These are phyloP conservation scores for Camelus bactrianus DNA, from an alignment of 2,113 vertebrate species.

Conservation along the genomic window DNA sequence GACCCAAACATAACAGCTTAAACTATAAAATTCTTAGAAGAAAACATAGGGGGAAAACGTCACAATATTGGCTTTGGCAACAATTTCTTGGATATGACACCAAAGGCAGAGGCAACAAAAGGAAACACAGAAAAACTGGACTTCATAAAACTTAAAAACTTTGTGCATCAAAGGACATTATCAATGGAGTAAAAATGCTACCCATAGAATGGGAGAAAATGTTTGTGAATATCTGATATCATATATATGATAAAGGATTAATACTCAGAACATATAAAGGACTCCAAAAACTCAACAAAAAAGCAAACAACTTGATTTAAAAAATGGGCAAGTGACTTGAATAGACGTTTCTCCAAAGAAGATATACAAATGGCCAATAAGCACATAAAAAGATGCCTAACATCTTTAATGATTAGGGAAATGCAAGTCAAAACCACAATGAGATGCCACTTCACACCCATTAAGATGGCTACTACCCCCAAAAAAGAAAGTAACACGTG, in stretches of 20 bases:
- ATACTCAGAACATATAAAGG: neutral
- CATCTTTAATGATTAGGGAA: too few relatives aligned
- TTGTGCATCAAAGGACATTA: neutral
- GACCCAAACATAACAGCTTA: neutral
- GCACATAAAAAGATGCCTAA: too few relatives aligned
- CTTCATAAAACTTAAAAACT: neutral
- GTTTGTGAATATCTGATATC: neutral
- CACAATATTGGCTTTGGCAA: fast-evolving
- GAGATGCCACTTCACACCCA: too few relatives aligned
- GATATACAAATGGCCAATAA: too few relatives aligned
- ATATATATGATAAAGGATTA: neutral
- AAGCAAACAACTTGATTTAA: too few relatives aligned
- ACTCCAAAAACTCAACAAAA: neutral
- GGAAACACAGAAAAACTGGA: neutral
- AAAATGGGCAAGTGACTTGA: too few relatives aligned
- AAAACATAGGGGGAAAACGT: neutral
- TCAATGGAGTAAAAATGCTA: neutral
- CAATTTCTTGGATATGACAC: neutral
- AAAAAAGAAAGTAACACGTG: too few relatives aligned
- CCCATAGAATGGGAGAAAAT: neutral
- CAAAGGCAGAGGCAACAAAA: neutral
- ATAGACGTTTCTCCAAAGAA: too few relatives aligned
- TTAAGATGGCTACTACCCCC: too few relatives aligned
- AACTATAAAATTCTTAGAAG: neutral
- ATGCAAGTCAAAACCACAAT: too few relatives aligned